Conservation (phyloP, 2,888 invertebrate species). For the Amblyjoppa proteus region DNA sequence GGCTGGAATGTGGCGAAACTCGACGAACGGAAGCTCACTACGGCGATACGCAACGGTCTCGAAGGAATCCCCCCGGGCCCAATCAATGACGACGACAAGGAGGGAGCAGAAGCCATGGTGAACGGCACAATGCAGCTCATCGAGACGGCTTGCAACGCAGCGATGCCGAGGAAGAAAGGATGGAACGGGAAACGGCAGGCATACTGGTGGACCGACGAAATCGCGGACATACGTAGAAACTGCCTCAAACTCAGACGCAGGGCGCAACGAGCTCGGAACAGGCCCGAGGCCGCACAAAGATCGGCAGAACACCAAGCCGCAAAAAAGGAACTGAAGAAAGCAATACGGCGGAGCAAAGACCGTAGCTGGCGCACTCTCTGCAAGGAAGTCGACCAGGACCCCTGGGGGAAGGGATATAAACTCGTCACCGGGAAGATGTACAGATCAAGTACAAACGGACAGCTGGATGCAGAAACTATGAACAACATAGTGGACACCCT, state of each 20-base stretch:
- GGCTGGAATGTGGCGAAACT: slow-evolving; percentile 24
- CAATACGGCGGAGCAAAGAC: slow-evolving; percentile 57
- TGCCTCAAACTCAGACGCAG: slow-evolving; percentile 46
- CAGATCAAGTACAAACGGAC: neutral
- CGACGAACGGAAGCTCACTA: neutral
- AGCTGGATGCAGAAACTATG: slow-evolving; percentile 1
- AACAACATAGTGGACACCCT: slow-evolving; percentile 41
- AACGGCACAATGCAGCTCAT: slow-evolving; percentile 8
- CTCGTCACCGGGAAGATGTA: slow-evolving; percentile 60
- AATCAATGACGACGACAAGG: neutral
- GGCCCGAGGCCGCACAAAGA: neutral
- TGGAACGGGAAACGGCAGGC: slow-evolving; percentile 19
- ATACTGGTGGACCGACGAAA: slow-evolving; percentile 70
- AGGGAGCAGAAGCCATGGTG: neutral
- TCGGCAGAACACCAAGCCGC: neutral
- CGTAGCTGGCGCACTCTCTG: slow-evolving; percentile 67
- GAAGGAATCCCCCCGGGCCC: neutral
- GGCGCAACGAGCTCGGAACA: slow-evolving; percentile 35
- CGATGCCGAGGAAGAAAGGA: neutral
- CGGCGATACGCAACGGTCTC: slow-evolving; percentile 3
- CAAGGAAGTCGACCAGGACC: slow-evolving; percentile 64
- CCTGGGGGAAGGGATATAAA: slow-evolving; percentile 70
- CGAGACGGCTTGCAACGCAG: neutral
- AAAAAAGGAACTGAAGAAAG: slow-evolving; percentile 21
- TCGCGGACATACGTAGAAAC: slow-evolving; percentile 57